Conservation (phyloP, 2,797 vertebrate genomes). For the Caiman crocodilus region DNA sequence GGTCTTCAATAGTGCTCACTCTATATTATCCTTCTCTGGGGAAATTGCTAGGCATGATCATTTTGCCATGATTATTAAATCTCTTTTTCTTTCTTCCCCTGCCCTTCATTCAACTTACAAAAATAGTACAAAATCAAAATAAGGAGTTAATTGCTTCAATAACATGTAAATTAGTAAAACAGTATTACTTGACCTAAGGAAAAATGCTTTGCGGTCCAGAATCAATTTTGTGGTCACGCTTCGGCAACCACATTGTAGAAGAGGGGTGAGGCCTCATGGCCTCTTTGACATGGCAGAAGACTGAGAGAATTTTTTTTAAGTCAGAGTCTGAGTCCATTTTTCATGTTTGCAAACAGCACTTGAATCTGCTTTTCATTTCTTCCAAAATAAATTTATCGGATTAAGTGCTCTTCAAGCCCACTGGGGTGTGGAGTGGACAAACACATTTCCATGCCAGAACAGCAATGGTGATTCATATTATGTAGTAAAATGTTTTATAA, state of each 20-base stretch:
- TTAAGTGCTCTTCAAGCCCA: not conserved
- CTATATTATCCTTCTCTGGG: not conserved
- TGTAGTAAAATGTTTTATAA: not conserved
- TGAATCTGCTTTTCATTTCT: not conserved
- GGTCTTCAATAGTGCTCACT: not conserved
- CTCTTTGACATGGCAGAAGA: not conserved
- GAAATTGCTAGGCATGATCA: slow-evolving; percentile 17
- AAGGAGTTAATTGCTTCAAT: slow-evolving; percentile 29
- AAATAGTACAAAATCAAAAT: slow-evolving; percentile 40
- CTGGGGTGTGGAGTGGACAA: not conserved
- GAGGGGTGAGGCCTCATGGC: not conserved
- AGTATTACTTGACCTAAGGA: not conserved
- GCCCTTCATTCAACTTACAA: not conserved
- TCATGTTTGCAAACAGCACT: not conserved
- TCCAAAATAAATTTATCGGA: not conserved
- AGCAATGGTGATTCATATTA: not conserved
- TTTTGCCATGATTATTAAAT: slow-evolving; percentile 18
- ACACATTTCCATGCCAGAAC: not conserved
- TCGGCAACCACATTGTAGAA: not conserved
- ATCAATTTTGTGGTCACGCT: slow-evolving; percentile 11
- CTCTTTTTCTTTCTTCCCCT: too few species aligned
- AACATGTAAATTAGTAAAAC: not conserved
- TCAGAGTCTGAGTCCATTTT: not conserved
- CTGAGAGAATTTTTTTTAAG: not conserved
- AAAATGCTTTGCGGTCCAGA: not conserved